Base-by-base conservation (phyloP, 2,888 invertebrate species). In the Synanthedon vespiformis region DNA sequence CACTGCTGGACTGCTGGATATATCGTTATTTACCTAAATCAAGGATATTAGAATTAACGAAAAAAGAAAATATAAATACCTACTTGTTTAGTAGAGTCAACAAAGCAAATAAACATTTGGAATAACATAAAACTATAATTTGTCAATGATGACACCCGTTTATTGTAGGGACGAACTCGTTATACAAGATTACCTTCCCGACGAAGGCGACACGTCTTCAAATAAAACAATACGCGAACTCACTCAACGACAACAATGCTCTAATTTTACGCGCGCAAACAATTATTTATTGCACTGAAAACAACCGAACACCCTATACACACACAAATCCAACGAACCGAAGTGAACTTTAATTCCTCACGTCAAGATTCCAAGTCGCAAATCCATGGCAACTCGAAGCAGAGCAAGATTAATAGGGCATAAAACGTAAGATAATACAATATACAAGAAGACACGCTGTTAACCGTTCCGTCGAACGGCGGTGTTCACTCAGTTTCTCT, bases 361-460 rank as follows among this genome's bases (percentile, higher is more conserved):
- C 4, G 2, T 18, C 60, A 78, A 68, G 66, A 74, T 70, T 53
- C 55, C 61, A 62, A 72, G 63, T 77, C 59, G 66, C 57, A 56
- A 57, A 56, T 59, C 57, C 55, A 55, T 52, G 49, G 50, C 60
- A 59, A 69, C 70, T 67, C 68, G 72, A 72, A 70, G 72, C 70
- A 77, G 74, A 77, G 80, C 76, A 83, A 86, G 85, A 85, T 85
- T 85, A 87, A 85, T 85, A 84, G 84, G 81, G 82, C 83, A 85
- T 86, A 85, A 85, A 86, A 85, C 81, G 85, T 84, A 85, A 85
- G 86, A 85, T 85, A 85, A 85, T 85, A 83, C 84, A 86, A 86
- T 85, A 84, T 89, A 90, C 90, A 90, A 89, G 90, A 89, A 89
- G 89, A 90, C 89, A 89, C 89, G 88, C 87, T 89, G 89, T 89